A percentile compares a stretch with the other conserved stretches of the same genome.
phyloP scores from a whole-genome alignment of 2,797 vertebrate species.

The Galagoides demidoff region DNA sequence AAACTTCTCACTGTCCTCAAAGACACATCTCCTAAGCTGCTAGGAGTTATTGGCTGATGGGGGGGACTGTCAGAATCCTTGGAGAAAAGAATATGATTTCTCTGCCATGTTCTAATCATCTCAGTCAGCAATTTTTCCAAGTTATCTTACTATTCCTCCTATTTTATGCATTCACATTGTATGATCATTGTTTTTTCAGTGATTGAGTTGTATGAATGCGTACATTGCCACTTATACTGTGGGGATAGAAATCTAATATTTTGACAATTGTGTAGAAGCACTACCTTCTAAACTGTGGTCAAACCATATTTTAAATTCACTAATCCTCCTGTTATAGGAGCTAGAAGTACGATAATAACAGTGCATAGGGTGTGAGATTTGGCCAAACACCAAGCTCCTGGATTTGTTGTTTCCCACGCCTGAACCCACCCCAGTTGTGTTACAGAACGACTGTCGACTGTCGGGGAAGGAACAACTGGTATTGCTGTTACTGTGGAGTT shows the following conservation, averaged over 20 bases:
- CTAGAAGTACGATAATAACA: background rate
- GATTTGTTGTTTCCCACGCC: background rate
- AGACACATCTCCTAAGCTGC: background rate
- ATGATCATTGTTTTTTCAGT: background rate
- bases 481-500: background rate
- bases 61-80: background rate
- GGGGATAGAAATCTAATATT: background rate
- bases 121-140: background rate
- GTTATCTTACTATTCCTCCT: background rate
- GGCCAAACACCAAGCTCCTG: background rate
- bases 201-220: background rate
- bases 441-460: background rate
- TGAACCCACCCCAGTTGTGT: background rate
- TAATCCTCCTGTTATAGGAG: background rate
- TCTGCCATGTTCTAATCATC: background rate
- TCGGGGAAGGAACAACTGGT: background rate
- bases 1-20: background rate
- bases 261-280: background rate
- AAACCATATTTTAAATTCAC: background rate
- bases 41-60: background rate
- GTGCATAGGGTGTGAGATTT: background rate
- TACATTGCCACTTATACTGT: background rate
- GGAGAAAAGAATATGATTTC: constrained; percentile 2
- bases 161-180: background rate
- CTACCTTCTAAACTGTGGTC: background rate